Evolutionary conservation across 37 sponge, comb jelly and placozoan genomes (phyloP).

Genomic region (Tethya wilhelma): DNA sequence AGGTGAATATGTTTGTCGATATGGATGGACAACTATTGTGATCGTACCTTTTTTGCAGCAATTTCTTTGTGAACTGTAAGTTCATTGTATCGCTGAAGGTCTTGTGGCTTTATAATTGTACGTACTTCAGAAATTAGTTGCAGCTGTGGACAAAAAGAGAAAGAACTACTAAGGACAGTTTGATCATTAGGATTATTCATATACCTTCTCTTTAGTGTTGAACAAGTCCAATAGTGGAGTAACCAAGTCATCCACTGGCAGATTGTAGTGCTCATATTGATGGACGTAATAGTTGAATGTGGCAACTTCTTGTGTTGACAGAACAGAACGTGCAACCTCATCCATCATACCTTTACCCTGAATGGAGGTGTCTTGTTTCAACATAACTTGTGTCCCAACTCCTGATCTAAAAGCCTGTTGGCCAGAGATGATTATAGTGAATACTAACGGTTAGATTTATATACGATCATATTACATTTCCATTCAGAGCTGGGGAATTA

Average conservation of each 20-base stretch:
- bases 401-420: constrained; percentile 42
- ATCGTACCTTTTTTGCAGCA: constrained; percentile 49
- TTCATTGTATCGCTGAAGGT: constrained; percentile 70
- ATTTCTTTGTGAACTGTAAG: constrained; percentile 64
- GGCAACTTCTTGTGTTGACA: constrained; percentile 46
- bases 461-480: background rate
- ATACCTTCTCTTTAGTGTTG: constrained; percentile 77
- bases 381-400: constrained; percentile 69
- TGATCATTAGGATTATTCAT: background rate
- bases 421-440: no score
- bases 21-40: background rate
- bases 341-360: constrained; percentile 54
- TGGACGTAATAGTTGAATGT: constrained; percentile 70
- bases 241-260: constrained; percentile 72
- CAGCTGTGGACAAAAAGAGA: constrained; percentile 26
- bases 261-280: constrained; percentile 58
- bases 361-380: constrained; percentile 29
- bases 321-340: constrained; percentile 59
- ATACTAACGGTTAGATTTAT: background rate
- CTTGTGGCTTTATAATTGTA: constrained; percentile 44
- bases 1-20: no score
- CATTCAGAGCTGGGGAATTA: constrained; percentile 18
- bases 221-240: constrained; percentile 58
- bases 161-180: background rate
- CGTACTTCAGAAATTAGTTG: constrained; percentile 64